Evolutionary conservation across 2,888 invertebrate genomes (phyloP), one percentile per base, ranked within the genome.

Genomic region (Ganaspis brasiliensis): DNA sequence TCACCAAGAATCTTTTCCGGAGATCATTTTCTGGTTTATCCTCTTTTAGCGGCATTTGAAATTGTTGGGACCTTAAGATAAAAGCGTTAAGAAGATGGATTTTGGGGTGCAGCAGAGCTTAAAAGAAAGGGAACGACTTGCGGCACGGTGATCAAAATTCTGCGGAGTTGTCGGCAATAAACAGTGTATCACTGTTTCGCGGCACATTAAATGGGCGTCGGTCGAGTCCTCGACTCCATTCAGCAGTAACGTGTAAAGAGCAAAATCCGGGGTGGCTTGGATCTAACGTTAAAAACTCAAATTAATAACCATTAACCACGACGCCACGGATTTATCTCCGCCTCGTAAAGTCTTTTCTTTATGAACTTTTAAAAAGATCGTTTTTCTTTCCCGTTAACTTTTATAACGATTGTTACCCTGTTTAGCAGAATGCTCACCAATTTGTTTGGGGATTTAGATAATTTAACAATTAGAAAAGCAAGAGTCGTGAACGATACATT

Each of bases 171-270:
- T 82, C 78, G 84, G 87, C 85, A 85, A 88, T 89, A 89, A 89
- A 87, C 85, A 83, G 85, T 88, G 87, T 87, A 88, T 89, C 87
- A 88, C 85, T 84, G 84, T 88, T 87, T 84, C 87, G 80, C 82
- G 82, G 81, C 81, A 81, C 86, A 86, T 88, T 87, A 88, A 87
- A 83, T 80, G 81, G 78, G 79, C 79, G 82, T 77, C 74, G 77
- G 79, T 74, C 74, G 81, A 77, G 76, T 76, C 74, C 24, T 40
- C 59, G 21, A 35, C 63, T 67, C 61, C 72, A 75, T 77, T 70
- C 71, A 73, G 52, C 73, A 61, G 74, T 78, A 75, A 78, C 52
- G 74, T 57, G 56, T 56, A 45, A 73, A 72, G 56, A 74, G 26
- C 73, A 77, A 77, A 79, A 76, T 16, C 72, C 73, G 31, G 37